Percentiles rank a stretch among this genome's conserved stretches.
Conservation (phyloP, 2,888 invertebrate species). For the Creontiades dilutus region DNA sequence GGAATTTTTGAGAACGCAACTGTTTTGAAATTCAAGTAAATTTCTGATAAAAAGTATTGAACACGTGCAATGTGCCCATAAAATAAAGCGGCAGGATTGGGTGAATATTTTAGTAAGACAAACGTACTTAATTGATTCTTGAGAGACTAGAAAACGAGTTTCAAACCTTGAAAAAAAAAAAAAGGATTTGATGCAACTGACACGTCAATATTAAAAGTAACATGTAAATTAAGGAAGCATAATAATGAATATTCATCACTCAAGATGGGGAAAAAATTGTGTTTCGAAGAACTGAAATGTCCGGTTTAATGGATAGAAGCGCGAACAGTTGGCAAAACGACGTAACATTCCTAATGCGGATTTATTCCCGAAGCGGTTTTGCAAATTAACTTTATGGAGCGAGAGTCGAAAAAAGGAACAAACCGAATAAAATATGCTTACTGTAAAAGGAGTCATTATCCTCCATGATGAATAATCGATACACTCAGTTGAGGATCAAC, state of each 20-base stretch:
- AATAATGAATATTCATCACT: not conserved
- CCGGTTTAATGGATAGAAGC: not conserved
- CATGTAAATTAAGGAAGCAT: not conserved
- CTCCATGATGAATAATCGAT: constrained; percentile 38
- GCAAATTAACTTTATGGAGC: constrained; percentile 7
- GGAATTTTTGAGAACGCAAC: too few relatives aligned
- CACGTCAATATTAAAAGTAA: not conserved
- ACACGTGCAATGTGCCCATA: too few relatives aligned
- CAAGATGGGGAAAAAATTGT: not conserved
- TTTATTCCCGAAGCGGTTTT: not conserved
- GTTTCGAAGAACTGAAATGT: not conserved
- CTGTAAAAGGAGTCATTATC: constrained; percentile 35
- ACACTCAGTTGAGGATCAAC: not conserved
- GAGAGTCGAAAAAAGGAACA: not conserved
- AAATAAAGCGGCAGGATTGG: too few relatives aligned
- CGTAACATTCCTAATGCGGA: not conserved
- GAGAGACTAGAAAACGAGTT: not conserved
- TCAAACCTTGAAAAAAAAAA: too few relatives aligned
- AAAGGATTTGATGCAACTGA: not conserved
- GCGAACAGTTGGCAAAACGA: not conserved
- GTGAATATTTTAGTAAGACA: too few relatives aligned
- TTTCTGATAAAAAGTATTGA: too few relatives aligned
- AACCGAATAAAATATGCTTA: constrained; percentile 5
- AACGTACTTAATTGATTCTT: not conserved
- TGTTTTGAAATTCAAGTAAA: too few relatives aligned